Evolutionary conservation across 2,797 vertebrate species (phyloP), one percentile per base, ranked within the genome.

Genomic region (Meda fulgida): DNA sequence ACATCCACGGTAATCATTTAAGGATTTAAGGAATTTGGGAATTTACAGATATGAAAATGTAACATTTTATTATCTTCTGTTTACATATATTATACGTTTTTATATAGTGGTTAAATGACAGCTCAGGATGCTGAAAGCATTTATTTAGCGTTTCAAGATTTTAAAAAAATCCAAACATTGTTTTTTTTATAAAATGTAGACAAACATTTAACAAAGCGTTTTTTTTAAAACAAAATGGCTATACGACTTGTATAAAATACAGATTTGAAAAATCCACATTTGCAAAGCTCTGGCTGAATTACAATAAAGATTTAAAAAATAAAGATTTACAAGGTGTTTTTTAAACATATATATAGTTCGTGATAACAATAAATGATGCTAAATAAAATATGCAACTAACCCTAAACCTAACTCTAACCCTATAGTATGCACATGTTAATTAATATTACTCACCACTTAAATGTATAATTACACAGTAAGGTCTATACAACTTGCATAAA

Each of bases 1-100:
- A 87, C 88, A 91, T 89, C 91, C 88, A 83, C 38, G 69, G 43
- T 89, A 82, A 77, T 85, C 85, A 90, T 66, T 88, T 77, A n/a
- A 55, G 77, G 78, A 85, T 78, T 72, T 75, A 43, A 31, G 51
- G 23, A 80, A 71, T 87, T 88, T 2, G 65, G 29, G 46, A 88
- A 31, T 43, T 80, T 55, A 48, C 60, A 88, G 89, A 80, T 89
- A 81, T 84, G 87, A 7, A 58, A 75, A 72, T 70, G 21, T 75
- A 70, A 65, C 77, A 72, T 76, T 80, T 83, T 48, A 51, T 78
- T 38, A 51, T 65, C 29, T 86, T 63, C 82, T 36, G 89, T 89
- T 83, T 75, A 60, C 67, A 86, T 63, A 48, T 48, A 16, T 48
- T 48, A 48, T 71, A 55, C 10, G 40, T 4, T 34, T 73, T 21